Evolutionary conservation across 2,888 invertebrate genomes (phyloP).

Genomic region (Rhagophthalmus giganteus): DNA sequence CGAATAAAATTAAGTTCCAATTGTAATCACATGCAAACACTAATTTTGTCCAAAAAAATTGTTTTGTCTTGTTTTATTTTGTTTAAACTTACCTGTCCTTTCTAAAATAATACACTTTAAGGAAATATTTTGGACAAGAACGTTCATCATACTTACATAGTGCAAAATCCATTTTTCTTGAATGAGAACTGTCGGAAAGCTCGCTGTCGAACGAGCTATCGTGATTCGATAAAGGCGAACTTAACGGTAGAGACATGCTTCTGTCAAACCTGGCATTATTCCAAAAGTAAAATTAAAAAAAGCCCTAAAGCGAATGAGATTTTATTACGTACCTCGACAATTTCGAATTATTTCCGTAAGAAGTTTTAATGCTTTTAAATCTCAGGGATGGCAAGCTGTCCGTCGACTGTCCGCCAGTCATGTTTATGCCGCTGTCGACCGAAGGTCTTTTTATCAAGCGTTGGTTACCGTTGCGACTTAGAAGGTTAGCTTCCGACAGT

Average conservation of each 20-base stretch:
- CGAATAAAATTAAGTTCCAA: neutral
- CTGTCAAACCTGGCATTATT: slow-evolving; percentile 67
- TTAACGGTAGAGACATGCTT: slow-evolving; percentile 70
- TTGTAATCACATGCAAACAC: neutral
- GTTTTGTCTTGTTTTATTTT: too few species aligned
- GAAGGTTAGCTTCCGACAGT: slow-evolving; percentile 48
- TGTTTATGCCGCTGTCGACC: slow-evolving; percentile 78
- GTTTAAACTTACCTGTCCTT: slow-evolving; percentile 4
- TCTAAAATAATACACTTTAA: slow-evolving; percentile 5
- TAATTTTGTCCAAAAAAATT: too few species aligned
- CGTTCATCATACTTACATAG: slow-evolving; percentile 69
- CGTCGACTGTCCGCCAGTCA: slow-evolving; percentile 56
- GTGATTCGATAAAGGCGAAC: slow-evolving; percentile 56
- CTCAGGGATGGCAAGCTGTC: slow-evolving; percentile 49
- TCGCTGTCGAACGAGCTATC: slow-evolving; percentile 58
- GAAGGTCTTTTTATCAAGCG: slow-evolving; percentile 72
- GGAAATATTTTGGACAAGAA: slow-evolving; percentile 5
- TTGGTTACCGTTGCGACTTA: slow-evolving; percentile 45
- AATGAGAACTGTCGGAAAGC: slow-evolving; percentile 54
- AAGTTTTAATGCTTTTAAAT: slow-evolving; percentile 44
- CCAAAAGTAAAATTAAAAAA: slow-evolving; percentile 38
- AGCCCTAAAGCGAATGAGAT: slow-evolving; percentile 7
- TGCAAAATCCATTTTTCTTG: slow-evolving; percentile 81
- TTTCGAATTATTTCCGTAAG: slow-evolving; percentile 50
- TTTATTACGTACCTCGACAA: slow-evolving; percentile 56